Percentiles rank a stretch among this genome's conserved stretches.
phyloP scores from a whole-genome alignment of 2,797 vertebrate genomes.

The Cossypha niveicapilla region DNA sequence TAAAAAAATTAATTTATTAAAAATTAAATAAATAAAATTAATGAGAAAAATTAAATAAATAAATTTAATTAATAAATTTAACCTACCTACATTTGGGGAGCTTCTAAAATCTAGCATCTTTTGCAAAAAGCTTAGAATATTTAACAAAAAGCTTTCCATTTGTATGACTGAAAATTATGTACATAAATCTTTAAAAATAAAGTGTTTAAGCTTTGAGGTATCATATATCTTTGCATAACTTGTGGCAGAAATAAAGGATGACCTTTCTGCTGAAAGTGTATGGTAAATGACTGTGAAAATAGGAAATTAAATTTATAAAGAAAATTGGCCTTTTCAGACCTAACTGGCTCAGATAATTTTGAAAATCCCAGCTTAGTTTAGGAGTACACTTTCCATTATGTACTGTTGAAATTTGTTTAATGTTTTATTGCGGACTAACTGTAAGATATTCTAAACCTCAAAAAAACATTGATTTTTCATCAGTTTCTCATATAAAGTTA shows the following conservation, averaged over 20 bases:
- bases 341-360: conserved; percentile 1
- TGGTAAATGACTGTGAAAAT: conserved; percentile 22
- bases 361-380: conserved; percentile 13
- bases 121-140: neutral
- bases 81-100: neutral
- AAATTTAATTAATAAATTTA: neutral
- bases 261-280: neutral
- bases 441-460: conserved; percentile 18
- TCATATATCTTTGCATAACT: neutral
- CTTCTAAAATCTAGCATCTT: neutral
- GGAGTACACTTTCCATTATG: neutral
- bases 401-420: neutral
- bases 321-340: conserved; percentile 13
- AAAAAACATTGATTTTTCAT: conserved; percentile 33
- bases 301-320: conserved; percentile 1
- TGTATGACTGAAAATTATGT: neutral
- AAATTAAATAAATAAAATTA: too few relatives aligned
- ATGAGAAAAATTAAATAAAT: too few relatives aligned
- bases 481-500: conserved; percentile 60
- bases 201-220: neutral
- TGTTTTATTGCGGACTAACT: neutral
- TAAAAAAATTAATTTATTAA: too few relatives aligned
- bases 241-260: neutral
- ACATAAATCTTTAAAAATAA: conserved; percentile 30
- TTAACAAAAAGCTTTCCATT: neutral